Base-by-base conservation (phyloP, 2,113 vertebrate species). In the Caloenas nicobarica region DNA sequence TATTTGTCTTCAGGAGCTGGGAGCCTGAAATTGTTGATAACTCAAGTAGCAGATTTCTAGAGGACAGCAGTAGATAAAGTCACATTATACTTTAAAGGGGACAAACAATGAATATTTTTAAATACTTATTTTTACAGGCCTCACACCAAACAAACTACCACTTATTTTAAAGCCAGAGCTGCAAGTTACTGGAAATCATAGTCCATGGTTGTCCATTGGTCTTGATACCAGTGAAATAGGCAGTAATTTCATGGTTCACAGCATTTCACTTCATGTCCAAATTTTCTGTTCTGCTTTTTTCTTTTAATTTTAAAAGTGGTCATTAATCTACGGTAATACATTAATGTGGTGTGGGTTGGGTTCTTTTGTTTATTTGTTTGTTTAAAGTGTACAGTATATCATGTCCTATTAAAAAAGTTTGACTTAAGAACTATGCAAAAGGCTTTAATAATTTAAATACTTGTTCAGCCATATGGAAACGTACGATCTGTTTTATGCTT, bases 401-500 rank as follows among this genome's bases (percentile, higher is more conserved):
- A 19, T 72, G 26, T 72, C 51, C 38, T 78, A 56, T 83, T 33
- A 34, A 62, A 95, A 96, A 91, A 70, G 85, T 86, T 79, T 71
- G 77, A 79, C 42, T 95, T 78, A 95, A 94, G 89, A 94, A 93
- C 86, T 87, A 91, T 78, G 94, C 46, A 95, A 97, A 97, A 97
- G 66, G 42, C 42, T 97, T 97, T 97, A 97, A 92, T 97, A 84
- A 64, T 94, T 95, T 86, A 96, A 95, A 96, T 90, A 91, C 24
- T 88, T 17, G 56, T 89, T 84, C 81, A 90, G 73, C 42, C 60
- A 65, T 44, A 70, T 44, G 64, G 57, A 91, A 74, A 91, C 21
- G 44, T 68, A 94, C 80, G 91, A 81, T 85, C 54, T 89, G 40
- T 25, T 89, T 81, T 56, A 53, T 84, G 62, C 40, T 92, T 50